A percentile compares a stretch with the other conserved stretches of the same genome.
phyloP scores from a whole-genome alignment of 2,113 vertebrate genomes.

The Prunella fulvescens region DNA sequence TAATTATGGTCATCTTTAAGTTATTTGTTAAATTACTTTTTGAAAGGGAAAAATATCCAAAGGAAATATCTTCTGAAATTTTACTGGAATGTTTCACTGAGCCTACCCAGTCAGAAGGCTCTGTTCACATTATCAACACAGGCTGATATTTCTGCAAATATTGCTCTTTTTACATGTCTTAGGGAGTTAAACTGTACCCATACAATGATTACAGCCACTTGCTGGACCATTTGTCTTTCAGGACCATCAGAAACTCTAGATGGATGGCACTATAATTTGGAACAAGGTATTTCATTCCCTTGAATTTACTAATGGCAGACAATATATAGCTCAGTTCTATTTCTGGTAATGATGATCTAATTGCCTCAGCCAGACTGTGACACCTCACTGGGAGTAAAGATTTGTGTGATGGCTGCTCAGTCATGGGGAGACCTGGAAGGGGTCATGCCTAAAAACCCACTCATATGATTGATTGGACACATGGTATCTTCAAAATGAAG shows the following conservation, averaged over 20 bases:
- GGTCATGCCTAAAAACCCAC: not conserved
- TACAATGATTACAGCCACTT: not conserved
- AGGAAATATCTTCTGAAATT: not conserved
- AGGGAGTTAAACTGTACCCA: not conserved
- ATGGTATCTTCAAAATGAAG: not conserved
- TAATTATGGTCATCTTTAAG: not conserved
- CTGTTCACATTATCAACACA: not conserved
- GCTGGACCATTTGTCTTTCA: constrained; percentile 11
- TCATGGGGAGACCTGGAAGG: not conserved
- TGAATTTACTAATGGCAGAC: not conserved
- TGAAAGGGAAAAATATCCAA: not conserved
- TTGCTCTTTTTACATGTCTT: not conserved
- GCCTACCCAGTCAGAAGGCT: not conserved
- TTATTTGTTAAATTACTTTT: not conserved
- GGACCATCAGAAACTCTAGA: not conserved
- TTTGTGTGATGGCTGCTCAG: not conserved
- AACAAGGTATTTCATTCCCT: not conserved
- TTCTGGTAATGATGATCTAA: not conserved
- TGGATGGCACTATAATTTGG: not conserved
- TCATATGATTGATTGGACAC: not conserved
- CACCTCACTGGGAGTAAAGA: not conserved
- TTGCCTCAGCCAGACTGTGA: not conserved
- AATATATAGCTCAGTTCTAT: not conserved
- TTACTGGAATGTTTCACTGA: not conserved
- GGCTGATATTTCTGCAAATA: not conserved